Evolutionary conservation across 2,113 vertebrate species (phyloP), one percentile per base, ranked within the genome.

Genomic region (Channa maculata): DNA sequence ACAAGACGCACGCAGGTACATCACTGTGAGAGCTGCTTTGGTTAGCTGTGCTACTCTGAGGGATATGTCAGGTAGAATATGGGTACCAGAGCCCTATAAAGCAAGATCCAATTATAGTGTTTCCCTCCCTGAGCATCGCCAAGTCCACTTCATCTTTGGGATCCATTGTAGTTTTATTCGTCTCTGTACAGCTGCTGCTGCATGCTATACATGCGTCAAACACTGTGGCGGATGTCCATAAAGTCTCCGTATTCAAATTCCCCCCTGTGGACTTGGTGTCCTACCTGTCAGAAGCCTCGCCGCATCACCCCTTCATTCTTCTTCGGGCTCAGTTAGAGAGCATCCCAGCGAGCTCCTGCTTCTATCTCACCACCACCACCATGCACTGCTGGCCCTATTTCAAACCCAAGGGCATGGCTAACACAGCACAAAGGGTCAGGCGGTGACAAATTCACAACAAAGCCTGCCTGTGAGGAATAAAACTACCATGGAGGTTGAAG

Each of bases 381-480:
- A 4, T 55, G 67, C 82, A 53, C 80, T 1, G 7, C 61, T n/a
- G 78, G 64, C 64, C 71, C 64, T 71, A 68, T 88, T 80, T 60
- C 61, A 63, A 79, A 82, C 77, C 86, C 81, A 77, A 83, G 86
- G 85, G 83, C 83, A 85, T 41, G 63, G 86, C 77, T 78, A 69
- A 75, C 77, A n/a, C 77, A 43, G 71, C 80, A 50, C 49, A 8
- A 68, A 61, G 50, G 66, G 66, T 49, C 9, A 1, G 39, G 77
- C 71, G 41, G 73, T 78, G 87, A 90, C 85, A 87, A 77, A 92
- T 88, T 82, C 82, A 83, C 84, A 88, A 87, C 88, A 88, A 89
- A 87, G 57, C 51, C 68, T 69, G 71, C 81, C 79, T 73, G 60
- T 80, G 85, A 86, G 75, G 76, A 86, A 91, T 90, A 74, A 82